Evolutionary conservation across 2,113 vertebrate species (phyloP).

Genomic region (Atractosteus spatula): DNA sequence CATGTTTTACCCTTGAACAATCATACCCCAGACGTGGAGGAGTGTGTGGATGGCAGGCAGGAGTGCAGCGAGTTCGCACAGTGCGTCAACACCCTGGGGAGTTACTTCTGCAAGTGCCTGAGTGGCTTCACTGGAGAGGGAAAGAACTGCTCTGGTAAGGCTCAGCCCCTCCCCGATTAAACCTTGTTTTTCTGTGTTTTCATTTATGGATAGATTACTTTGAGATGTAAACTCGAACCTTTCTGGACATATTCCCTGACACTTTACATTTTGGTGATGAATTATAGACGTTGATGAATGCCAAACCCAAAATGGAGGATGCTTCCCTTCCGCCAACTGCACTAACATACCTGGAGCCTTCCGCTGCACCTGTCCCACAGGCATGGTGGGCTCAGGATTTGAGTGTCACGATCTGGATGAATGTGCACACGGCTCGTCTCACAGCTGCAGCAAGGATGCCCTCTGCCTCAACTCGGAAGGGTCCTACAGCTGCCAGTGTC

Average conservation of each 20-base stretch:
- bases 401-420: slow-evolving; percentile 72
- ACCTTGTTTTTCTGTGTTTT: background rate
- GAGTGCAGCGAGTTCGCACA: slow-evolving; percentile 63
- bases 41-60: slow-evolving; percentile 56
- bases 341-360: slow-evolving; percentile 64
- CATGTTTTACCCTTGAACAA: background rate
- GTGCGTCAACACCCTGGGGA: slow-evolving; percentile 66
- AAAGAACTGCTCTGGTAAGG: slow-evolving; percentile 69
- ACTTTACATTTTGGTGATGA: slow-evolving; percentile 76
- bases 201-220: background rate
- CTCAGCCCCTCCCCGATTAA: background rate
- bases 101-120: slow-evolving; percentile 63
- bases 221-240: background rate
- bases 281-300: slow-evolving; percentile 84
- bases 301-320: slow-evolving; percentile 72
- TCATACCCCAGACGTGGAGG: slow-evolving; percentile 60
- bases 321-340: slow-evolving; percentile 66
- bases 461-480: slow-evolving; percentile 62
- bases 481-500: slow-evolving; percentile 65
- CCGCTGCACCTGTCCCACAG: slow-evolving; percentile 62
- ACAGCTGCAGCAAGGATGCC: slow-evolving; percentile 62
- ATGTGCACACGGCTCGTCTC: slow-evolving; percentile 52
- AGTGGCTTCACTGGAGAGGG: slow-evolving; percentile 71
- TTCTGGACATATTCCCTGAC: slow-evolving; percentile 60
- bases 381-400: slow-evolving; percentile 63